Evolutionary conservation across 2,113 vertebrate genomes (phyloP), one percentile per base, ranked within the genome.

Genomic region (Prochilodus magdalenae): DNA sequence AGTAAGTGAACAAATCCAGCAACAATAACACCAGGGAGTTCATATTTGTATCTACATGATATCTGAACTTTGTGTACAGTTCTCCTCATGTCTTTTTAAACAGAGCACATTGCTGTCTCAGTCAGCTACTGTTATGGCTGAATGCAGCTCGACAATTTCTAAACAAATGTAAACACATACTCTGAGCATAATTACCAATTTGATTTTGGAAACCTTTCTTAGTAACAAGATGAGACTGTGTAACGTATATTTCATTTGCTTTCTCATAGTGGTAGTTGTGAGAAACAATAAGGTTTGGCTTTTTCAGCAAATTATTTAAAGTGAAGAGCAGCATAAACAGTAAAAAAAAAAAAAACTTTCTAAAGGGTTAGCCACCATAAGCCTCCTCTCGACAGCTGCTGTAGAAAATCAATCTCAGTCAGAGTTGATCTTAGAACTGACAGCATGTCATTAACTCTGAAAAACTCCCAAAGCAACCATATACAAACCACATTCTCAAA

Each of bases 391-490:
- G 62, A 27, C 27, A 16, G 0, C 3, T 30, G 27, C 62, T 65
- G 62, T 29, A 44, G 8, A 44, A 44, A 44, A 44, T 44, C 62
- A 65, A 65, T 65, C 30, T 66, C 29, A 66, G 29, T 44, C 40
- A 44, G 40, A 44, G 40, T 11, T 44, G 36, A 7, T 66, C 11
- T 65, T 3, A 26, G 13, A 65, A 26, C 62, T 60, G 8, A 62
- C 26, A 53, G 60, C 40, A 55, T 53, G 62, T 22, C 20, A 77
- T 66, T 77, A 78, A 22, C 40, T 30, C 16, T 7, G 12, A 12
- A 78, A 57, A 70, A 71, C 30, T 1, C n/a, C 44, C 40, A 79
- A 27, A 79, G 33, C 22, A 71, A 29, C 20, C 22, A 69, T 14
- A 71, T 59, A 70, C 22, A 70, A 22, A 30, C 14, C 62, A 65